Evolutionary conservation across 2,888 invertebrate species (phyloP).

Genomic region (Chironomus riparius): DNA sequence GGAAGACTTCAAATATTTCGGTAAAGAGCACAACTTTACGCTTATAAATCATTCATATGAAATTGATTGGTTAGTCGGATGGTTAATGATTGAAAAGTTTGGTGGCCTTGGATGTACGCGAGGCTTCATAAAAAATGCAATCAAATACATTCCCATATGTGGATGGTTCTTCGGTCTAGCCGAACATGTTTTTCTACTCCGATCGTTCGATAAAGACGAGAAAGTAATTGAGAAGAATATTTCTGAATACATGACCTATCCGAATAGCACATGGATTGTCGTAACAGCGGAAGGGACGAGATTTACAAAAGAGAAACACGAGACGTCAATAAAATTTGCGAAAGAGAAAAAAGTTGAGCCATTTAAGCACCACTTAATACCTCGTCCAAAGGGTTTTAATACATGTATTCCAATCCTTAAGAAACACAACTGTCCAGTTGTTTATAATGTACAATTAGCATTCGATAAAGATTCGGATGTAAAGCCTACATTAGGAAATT

Average conservation of each 20-base stretch:
- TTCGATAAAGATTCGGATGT: constrained; percentile 51
- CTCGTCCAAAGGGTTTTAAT: constrained; percentile 76
- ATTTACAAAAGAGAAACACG: constrained; percentile 70
- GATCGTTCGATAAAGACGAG: constrained; percentile 77
- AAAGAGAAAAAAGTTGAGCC: constrained; percentile 66
- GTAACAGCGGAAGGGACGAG: constrained; percentile 72
- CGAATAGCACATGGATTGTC: constrained; percentile 70
- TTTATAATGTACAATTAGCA: constrained; percentile 66
- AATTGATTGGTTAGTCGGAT: constrained; percentile 83
- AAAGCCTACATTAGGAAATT: constrained; percentile 57
- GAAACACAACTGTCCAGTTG: constrained; percentile 62
- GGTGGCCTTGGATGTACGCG: not conserved
- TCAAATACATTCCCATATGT: constrained; percentile 70
- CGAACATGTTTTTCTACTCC: constrained; percentile 77
- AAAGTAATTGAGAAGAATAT: constrained; percentile 64
- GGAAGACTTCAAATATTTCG: constrained; percentile 63
- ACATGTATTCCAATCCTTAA: constrained; percentile 67
- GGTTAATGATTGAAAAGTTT: constrained; percentile 42
- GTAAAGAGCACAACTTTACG: constrained; percentile 73
- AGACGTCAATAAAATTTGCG: constrained; percentile 70
- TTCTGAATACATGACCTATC: constrained; percentile 66
- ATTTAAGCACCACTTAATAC: constrained; percentile 73
- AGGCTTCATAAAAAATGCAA: constrained; percentile 13
- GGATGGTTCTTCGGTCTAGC: constrained; percentile 90
- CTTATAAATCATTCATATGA: constrained; percentile 86